Conservation (phyloP, 2,888 invertebrate species). For the Lasioglossum pauxillum region DNA sequence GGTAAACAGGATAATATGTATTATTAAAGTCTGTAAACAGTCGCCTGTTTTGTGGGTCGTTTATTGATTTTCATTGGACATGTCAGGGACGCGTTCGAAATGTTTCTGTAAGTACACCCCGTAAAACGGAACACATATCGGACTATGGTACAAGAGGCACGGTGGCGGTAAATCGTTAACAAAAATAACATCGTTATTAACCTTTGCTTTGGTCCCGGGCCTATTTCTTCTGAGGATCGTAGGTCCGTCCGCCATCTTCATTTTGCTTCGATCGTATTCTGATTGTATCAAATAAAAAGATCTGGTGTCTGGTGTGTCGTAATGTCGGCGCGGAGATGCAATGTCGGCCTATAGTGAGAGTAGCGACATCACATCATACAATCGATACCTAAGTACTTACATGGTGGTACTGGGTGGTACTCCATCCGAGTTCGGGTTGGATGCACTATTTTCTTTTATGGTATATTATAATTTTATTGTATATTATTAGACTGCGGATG, state of each 20-base stretch:
- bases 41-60: conserved; percentile 22
- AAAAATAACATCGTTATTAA: conserved; percentile 82
- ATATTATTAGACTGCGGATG: too few species aligned
- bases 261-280: conserved; percentile 82
- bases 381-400: background rate
- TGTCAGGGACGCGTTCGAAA: conserved; percentile 22
- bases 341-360: conserved; percentile 24
- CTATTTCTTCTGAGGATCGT: conserved; percentile 94
- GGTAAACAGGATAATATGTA: conserved; percentile 14
- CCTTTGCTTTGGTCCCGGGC: conserved; percentile 96
- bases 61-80: conserved; percentile 61
- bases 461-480: too few species aligned
- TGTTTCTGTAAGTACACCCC: conserved; percentile 28
- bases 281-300: conserved; percentile 46
- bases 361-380: conserved; percentile 55
- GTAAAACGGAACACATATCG: conserved; percentile 16
- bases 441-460: too few species aligned
- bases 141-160: background rate
- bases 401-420: background rate
- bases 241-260: conserved; percentile 94
- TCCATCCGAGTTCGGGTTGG: too few species aligned
- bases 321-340: conserved; percentile 33
- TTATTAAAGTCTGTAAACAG: conserved; percentile 42
- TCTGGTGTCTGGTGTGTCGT: conserved; percentile 29
- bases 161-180: conserved; percentile 12